phyloP scores from a whole-genome alignment of 1,140 invertebrate species.

The Portunus trituberculatus region DNA sequence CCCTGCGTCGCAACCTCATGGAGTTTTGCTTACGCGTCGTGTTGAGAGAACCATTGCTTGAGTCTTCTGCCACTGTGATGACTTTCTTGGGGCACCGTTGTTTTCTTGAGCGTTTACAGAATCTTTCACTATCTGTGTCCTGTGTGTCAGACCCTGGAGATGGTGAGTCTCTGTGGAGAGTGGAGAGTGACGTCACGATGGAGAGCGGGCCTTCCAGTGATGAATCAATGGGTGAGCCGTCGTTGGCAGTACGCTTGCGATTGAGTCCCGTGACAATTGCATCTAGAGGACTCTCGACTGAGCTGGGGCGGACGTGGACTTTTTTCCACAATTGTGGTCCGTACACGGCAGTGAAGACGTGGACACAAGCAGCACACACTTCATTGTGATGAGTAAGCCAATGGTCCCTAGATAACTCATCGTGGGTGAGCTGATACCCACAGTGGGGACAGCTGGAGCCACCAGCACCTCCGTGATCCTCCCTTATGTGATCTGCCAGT shows the following conservation, averaged over 20 bases:
- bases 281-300: conserved; percentile 69
- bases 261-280: conserved; percentile 69
- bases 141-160: conserved; percentile 74
- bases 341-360: conserved; percentile 79
- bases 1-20: conserved; percentile 32
- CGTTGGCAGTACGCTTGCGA: conserved; percentile 66
- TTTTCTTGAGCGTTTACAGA: conserved; percentile 80
- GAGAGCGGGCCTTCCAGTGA: conserved; percentile 29
- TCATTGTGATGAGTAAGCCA: conserved; percentile 79
- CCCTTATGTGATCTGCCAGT: conserved; percentile 78
- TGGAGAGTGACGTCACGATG: conserved; percentile 32
- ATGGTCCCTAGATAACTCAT: conserved; percentile 78
- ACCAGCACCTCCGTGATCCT: conserved; percentile 78
- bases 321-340: conserved; percentile 78
- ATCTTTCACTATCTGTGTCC: conserved; percentile 73
- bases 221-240: conserved; percentile 37
- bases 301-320: conserved; percentile 64
- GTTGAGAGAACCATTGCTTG: conserved; percentile 31
- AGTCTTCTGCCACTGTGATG: conserved; percentile 78
- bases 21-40: conserved; percentile 27
- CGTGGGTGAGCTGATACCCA: conserved; percentile 78
- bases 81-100: conserved; percentile 82
- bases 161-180: conserved; percentile 51
- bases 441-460: conserved; percentile 80
- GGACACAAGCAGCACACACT: conserved; percentile 79